Evolutionary conservation across 2,113 vertebrate genomes (phyloP).

Genomic region (Petrocephalus zakoni): DNA sequence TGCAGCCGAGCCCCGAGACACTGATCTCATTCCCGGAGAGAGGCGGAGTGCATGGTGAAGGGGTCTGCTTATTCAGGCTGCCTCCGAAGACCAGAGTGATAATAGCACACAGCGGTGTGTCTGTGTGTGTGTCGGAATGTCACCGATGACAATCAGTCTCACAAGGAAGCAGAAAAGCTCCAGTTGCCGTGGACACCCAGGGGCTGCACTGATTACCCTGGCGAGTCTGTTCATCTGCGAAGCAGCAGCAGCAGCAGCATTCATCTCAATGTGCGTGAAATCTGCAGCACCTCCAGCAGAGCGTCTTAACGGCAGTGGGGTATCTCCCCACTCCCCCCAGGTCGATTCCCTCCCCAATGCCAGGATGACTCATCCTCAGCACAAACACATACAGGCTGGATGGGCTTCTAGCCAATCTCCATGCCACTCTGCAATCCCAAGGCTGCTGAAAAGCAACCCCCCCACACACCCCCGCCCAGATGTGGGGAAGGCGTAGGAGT

Average conservation of each 20-base stretch:
- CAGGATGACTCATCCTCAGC: conserved; percentile 8
- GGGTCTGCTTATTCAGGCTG: not conserved
- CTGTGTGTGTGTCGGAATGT: not conserved
- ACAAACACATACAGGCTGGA: not conserved
- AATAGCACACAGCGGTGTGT: not conserved
- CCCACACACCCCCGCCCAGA: not conserved
- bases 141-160: not conserved
- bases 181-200: not conserved
- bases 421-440: not conserved
- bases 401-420: not conserved
- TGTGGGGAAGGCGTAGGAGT: conserved; percentile 2
- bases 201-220: not conserved
- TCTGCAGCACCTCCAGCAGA: not conserved
- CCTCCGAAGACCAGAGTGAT: not conserved
- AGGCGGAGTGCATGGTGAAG: not conserved
- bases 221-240: not conserved
- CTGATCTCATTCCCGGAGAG: not conserved
- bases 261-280: not conserved
- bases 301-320: not conserved
- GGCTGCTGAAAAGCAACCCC: not conserved
- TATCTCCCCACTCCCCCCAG: not conserved
- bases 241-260: not conserved
- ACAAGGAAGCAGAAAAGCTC: not conserved
- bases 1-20: not conserved
- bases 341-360: not conserved